Base-by-base conservation (phyloP, 2,888 invertebrate species). In the Andrena haemorrhoa region DNA sequence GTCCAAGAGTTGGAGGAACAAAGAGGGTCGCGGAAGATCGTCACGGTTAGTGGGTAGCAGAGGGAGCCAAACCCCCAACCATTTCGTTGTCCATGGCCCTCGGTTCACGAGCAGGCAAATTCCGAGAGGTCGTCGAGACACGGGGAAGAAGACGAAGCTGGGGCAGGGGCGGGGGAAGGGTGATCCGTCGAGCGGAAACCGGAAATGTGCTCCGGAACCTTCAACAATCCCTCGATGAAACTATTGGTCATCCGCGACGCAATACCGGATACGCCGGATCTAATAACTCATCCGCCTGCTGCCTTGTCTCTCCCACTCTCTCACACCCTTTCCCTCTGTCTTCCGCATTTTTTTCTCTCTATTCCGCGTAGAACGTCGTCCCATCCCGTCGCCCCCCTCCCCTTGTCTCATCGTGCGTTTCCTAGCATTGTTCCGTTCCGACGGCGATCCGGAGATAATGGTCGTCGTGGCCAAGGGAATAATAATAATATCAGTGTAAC, bases 121-220 rank as follows among this genome's bases (percentile, higher is more conserved):
- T 86, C 86, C 82, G 83, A 83, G 89, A 88, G 89, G 81, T 85
- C 78, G 86, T 80, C 84, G 79, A 79, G 79, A 72, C 53, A 79
- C 76, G 66, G 66, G 60, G 81, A 84, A 79, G 85, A 82, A 74
- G 83, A 82, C 77, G 85, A 87, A 84, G 87, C 41, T 16, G 41
- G 0, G 41, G 16, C 16, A 88, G 85, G 89, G 31, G 16, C n/a
- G 76, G 79, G 86, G 88, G 86, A 87, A 86, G 89, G 89, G 90
- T 89, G 90, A 90, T 90, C 89, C 92, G 90, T 83, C 86, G 86
- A 90, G 89, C 94, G 94, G 94, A 94, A 94, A 92, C 92, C 92
- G 94, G 94, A 94, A 94, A 94, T 94, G 94, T 94, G 94, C 91
- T 92, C 93, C 94, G 94, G 94, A 94, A 94, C 91, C 93, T 93